phyloP scores from a whole-genome alignment of 2,888 invertebrate species.

The Laothoe populi region DNA sequence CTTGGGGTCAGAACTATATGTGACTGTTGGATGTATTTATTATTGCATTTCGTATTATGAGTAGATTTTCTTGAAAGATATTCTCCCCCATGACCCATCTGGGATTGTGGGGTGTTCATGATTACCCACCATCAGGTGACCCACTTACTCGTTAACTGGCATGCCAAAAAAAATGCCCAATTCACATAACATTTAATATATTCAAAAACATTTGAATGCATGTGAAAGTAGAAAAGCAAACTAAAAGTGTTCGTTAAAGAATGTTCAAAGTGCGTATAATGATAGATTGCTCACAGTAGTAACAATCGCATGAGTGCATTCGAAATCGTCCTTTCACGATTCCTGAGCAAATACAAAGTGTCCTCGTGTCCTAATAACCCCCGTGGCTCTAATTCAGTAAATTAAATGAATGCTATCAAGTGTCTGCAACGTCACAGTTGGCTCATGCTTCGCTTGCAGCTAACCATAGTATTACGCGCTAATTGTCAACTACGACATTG shows the following conservation, averaged over 20 bases:
- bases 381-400: slow-evolving; percentile 59
- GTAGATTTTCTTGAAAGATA: no score
- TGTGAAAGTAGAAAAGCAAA: neutral
- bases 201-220: neutral
- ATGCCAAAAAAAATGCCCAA: neutral
- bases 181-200: neutral
- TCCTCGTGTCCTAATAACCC: slow-evolving; percentile 72
- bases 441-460: slow-evolving; percentile 66
- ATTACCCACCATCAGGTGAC: no score
- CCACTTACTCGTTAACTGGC: no score
- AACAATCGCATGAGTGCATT: slow-evolving; percentile 66
- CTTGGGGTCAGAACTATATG: no score
- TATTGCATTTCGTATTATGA: no score
- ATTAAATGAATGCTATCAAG: slow-evolving; percentile 56
- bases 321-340: slow-evolving; percentile 70
- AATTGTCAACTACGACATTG: slow-evolving; percentile 58
- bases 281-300: slow-evolving; percentile 51
- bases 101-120: no score
- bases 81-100: no score
- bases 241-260: slow-evolving; percentile 1
- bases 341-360: slow-evolving; percentile 78
- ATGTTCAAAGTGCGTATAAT: slow-evolving; percentile 62
- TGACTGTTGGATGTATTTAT: no score
- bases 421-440: slow-evolving; percentile 58
- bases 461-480: slow-evolving; percentile 58